Base-by-base conservation (phyloP, 2,113 vertebrate species). In the Colius striatus region DNA sequence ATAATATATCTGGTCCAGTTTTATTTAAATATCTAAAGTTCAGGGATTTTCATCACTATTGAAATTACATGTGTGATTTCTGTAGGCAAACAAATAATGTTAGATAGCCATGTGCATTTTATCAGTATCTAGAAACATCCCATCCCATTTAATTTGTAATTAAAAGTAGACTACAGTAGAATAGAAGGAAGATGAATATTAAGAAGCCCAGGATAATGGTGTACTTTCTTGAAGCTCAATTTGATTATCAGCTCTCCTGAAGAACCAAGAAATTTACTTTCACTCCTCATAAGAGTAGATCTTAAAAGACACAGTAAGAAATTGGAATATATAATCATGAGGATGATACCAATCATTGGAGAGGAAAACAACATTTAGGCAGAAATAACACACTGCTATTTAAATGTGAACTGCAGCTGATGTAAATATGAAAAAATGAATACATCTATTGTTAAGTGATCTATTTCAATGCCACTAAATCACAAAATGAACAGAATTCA, bases 351-450 rank as follows among this genome's bases (percentile, higher is more conserved):
- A 68, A 21, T 72, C 3, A 3, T 14, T 79, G 78, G 58, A 61
- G n/a, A 75, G 75, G 48, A 90, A 90, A 86, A 68, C 67, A 90
- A 83, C 20, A 45, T 81, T 71, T 53, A 67, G 72, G 32, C 61
- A 94, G 68, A 81, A 92, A 77, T 70, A 73, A 70, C 23, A 79
- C 84, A 86, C 25, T 71, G 34, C 63, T 92, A 60, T 84, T 93
- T 88, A 90, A 88, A 84, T 60, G 32, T 58, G 72, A 94, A 86
- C 51, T 34, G 27, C 54, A 65, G 73, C 54, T 80, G 76, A 84
- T 81, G 60, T 48, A 93, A 88, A 88, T 57, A 78, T n/a, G 73
- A 92, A 74, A 84, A 89, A 94, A 86, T 25, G 21, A 92, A 92
- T 81, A 38, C 30, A 87, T 87, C 30, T 68, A 53, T 84, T 89